A percentile compares a stretch with the other conserved stretches of the same genome.
Evolutionary conservation across 2,888 invertebrate genomes (phyloP).

Genomic region (Conops quadrifasciatus): DNA sequence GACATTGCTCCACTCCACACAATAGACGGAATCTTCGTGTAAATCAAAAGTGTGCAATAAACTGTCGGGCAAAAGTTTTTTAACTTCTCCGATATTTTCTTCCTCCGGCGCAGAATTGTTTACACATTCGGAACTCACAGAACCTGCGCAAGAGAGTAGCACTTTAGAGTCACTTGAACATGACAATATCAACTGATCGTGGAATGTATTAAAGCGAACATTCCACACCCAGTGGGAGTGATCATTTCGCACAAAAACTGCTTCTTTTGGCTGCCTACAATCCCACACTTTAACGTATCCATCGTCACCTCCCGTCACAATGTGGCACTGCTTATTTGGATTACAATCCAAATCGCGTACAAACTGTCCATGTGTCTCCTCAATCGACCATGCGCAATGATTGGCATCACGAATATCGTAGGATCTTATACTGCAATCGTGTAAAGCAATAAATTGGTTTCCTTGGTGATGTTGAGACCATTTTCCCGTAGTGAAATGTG

Average conservation of each 20-base stretch:
- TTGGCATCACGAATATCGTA: conserved; percentile 85
- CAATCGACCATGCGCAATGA: conserved; percentile 82
- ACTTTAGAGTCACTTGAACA: conserved; percentile 96
- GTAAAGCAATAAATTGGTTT: conserved; percentile 80
- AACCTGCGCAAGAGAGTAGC: conserved; percentile 84
- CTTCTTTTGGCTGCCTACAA: conserved; percentile 80
- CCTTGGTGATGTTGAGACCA: conserved; percentile 92
- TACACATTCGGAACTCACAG: conserved; percentile 83
- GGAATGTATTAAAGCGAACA: conserved; percentile 94
- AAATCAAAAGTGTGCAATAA: conserved; percentile 92
- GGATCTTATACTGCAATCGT: conserved; percentile 85
- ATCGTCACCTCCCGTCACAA: conserved; percentile 96
- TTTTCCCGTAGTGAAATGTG: conserved; percentile 83
- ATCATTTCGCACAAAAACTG: conserved; percentile 82
- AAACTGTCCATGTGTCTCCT: conserved; percentile 87
- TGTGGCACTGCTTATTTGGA: conserved; percentile 94
- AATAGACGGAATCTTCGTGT: conserved; percentile 98
- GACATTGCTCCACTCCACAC: conserved; percentile 95
- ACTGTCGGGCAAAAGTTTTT: conserved; percentile 74
- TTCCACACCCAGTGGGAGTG: conserved; percentile 96
- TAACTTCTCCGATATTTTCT: conserved; percentile 43
- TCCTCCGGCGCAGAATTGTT: conserved; percentile 42
- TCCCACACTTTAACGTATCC: conserved; percentile 97
- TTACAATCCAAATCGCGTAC: conserved; percentile 95
- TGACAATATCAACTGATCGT: conserved; percentile 93